Evolutionary conservation across 2,888 invertebrate species (phyloP).

Genomic region (Elaeidobius kamerunicus): DNA sequence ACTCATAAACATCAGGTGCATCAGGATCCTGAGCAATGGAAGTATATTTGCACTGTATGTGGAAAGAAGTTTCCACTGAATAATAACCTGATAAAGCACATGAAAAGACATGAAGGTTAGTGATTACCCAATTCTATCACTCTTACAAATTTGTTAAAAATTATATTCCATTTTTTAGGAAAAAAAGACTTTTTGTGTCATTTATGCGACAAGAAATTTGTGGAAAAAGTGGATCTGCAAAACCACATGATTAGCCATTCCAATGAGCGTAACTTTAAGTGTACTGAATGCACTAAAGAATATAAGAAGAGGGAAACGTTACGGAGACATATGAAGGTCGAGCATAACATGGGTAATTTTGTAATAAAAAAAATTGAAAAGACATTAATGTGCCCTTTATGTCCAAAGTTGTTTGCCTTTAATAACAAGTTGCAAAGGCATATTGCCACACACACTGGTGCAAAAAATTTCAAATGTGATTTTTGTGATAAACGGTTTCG

Average conservation of each 20-base stretch:
- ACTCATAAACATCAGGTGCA: slow-evolving; percentile 43
- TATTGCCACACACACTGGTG: slow-evolving; percentile 39
- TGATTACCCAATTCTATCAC: slow-evolving; percentile 2
- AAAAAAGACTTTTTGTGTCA: slow-evolving; percentile 40
- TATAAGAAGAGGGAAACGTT: slow-evolving; percentile 50
- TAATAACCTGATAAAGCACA: slow-evolving; percentile 41
- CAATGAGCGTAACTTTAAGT: slow-evolving; percentile 42
- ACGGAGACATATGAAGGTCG: slow-evolving; percentile 37
- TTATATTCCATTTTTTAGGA: too few species aligned
- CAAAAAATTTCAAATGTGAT: slow-evolving; percentile 39
- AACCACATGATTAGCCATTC: slow-evolving; percentile 40
- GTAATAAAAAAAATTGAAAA: slow-evolving; percentile 44
- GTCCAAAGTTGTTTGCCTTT: slow-evolving; percentile 38
- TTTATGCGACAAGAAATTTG: slow-evolving; percentile 40
- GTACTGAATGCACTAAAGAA: slow-evolving; percentile 54
- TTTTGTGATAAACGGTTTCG: slow-evolving; percentile 38
- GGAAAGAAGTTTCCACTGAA: slow-evolving; percentile 41
- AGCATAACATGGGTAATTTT: slow-evolving; percentile 42
- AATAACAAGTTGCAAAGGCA: slow-evolving; percentile 40
- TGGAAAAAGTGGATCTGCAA: slow-evolving; percentile 38
- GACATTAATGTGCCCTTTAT: slow-evolving; percentile 36
- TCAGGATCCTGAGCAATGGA: slow-evolving; percentile 42
- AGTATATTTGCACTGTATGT: slow-evolving; percentile 40
- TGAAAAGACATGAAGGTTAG: slow-evolving; percentile 36
- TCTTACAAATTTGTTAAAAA: background rate